Percentiles rank a stretch among this genome's conserved stretches.
Conservation (phyloP, 2,113 vertebrate species). For the Mohoua ochrocephala region DNA sequence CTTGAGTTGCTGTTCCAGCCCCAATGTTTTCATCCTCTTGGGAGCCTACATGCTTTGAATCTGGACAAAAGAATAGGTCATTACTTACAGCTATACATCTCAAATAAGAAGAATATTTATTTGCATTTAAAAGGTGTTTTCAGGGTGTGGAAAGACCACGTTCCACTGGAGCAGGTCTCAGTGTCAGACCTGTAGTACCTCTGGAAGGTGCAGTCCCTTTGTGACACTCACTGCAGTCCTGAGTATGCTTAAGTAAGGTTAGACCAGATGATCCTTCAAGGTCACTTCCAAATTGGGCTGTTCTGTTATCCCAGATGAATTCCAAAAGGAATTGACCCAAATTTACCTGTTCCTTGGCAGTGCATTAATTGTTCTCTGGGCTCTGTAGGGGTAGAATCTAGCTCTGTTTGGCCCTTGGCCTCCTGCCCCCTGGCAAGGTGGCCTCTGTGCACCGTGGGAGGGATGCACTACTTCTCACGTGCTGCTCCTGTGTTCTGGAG, state of each 20-base stretch:
- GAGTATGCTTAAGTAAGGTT: not conserved
- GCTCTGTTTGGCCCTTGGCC: not conserved
- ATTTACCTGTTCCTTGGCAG: not conserved
- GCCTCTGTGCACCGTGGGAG: fast-evolving
- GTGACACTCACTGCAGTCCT: not conserved
- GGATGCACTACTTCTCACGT: not conserved
- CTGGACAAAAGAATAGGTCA: not conserved
- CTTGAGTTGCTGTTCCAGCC: not conserved
- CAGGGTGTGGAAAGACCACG: not conserved
- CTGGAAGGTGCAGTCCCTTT: not conserved
- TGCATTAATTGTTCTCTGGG: not conserved
- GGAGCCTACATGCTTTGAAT: not conserved
- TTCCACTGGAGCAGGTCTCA: not conserved
- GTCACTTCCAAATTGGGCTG: not conserved
- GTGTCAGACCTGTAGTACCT: not conserved
- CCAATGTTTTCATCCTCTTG: not conserved
- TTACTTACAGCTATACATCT: not conserved
- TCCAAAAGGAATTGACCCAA: not conserved
- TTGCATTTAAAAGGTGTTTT: not conserved
- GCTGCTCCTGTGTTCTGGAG: not conserved
- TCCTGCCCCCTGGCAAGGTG: not conserved
- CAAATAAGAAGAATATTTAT: not conserved
- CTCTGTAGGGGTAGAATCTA: not conserved
- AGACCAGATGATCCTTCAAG: not conserved
- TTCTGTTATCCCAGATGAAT: not conserved